Conservation (phyloP, 92 coral and sea anemone species). For the Desmophyllum pertusum region DNA sequence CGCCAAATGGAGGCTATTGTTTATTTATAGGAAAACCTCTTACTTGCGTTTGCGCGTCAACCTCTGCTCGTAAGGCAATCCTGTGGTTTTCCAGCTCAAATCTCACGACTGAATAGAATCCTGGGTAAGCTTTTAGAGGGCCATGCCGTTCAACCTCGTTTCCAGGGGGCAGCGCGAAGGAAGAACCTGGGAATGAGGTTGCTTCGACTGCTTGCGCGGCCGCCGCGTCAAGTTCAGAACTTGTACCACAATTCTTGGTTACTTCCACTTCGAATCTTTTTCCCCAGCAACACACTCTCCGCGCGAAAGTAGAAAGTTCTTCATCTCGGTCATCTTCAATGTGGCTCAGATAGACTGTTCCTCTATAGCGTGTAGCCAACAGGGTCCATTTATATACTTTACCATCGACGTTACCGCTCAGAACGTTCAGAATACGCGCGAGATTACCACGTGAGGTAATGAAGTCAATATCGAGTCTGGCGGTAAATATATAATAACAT, state of each 20-base stretch:
- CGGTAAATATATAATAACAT: neutral
- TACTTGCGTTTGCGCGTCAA: constrained; percentile 38
- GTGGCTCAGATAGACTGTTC: constrained; percentile 42
- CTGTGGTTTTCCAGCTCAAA: constrained; percentile 36
- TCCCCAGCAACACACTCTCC: constrained; percentile 41
- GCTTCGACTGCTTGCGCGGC: neutral
- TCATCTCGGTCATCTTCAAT: constrained; percentile 4
- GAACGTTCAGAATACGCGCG: constrained; percentile 26
- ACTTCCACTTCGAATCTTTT: constrained; percentile 44
- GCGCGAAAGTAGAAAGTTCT: constrained; percentile 1
- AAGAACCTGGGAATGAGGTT: neutral
- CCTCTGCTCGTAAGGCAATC: constrained; percentile 36
- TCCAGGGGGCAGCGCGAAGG: neutral
- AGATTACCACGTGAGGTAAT: constrained; percentile 53
- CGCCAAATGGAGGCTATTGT: too few relatives aligned
- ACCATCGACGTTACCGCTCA: constrained; percentile 28
- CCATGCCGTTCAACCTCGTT: constrained; percentile 17
- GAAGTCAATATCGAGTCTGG: constrained; percentile 39
- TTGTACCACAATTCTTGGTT: neutral
- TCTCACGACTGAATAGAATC: constrained; percentile 40
- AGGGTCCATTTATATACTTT: constrained; percentile 24
- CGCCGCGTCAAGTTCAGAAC: too few relatives aligned
- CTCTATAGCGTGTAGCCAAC: constrained; percentile 36
- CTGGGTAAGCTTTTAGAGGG: constrained; percentile 46
- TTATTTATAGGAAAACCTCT: neutral